Conservation (phyloP, 1,140 invertebrate genomes). For the Drosophila mojavensis region DNA sequence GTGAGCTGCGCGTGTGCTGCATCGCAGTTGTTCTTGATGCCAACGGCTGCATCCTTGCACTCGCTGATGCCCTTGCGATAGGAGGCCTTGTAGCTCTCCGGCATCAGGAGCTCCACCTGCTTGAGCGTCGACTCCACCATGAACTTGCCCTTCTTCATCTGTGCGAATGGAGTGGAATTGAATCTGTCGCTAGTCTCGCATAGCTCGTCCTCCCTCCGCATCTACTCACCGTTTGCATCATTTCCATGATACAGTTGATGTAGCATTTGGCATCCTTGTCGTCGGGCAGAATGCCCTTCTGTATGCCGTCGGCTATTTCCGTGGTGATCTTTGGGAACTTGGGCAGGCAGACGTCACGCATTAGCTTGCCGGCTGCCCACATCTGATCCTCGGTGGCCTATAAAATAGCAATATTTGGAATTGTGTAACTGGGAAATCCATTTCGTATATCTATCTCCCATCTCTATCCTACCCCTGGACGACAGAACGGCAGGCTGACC, state of each 20-base stretch:
- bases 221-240: conserved; percentile 76
- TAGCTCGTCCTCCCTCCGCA: neutral
- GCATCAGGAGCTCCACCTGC: conserved; percentile 74
- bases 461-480: conserved; percentile 12
- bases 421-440: neutral
- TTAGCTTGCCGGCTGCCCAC: conserved; percentile 67
- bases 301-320: conserved; percentile 64
- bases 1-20: conserved; percentile 61
- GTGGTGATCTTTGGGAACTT: conserved; percentile 69
- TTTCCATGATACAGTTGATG: conserved; percentile 77
- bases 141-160: conserved; percentile 83
- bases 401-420: neutral
- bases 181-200: neutral
- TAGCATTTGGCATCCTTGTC: conserved; percentile 78
- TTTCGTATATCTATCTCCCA: neutral
- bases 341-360: conserved; percentile 73
- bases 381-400: conserved; percentile 85
- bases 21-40: conserved; percentile 79
- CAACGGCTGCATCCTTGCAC: conserved; percentile 68
- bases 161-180: neutral
- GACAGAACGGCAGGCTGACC: conserved; percentile 22
- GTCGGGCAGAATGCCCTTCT: conserved; percentile 64
- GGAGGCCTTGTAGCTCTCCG: conserved; percentile 66
- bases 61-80: conserved; percentile 55
- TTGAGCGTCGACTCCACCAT: conserved; percentile 69